Percentiles rank a stretch among this genome's conserved stretches.
Conservation (phyloP, 1,140 invertebrate species). For the Gonatopus flavifemur region DNA sequence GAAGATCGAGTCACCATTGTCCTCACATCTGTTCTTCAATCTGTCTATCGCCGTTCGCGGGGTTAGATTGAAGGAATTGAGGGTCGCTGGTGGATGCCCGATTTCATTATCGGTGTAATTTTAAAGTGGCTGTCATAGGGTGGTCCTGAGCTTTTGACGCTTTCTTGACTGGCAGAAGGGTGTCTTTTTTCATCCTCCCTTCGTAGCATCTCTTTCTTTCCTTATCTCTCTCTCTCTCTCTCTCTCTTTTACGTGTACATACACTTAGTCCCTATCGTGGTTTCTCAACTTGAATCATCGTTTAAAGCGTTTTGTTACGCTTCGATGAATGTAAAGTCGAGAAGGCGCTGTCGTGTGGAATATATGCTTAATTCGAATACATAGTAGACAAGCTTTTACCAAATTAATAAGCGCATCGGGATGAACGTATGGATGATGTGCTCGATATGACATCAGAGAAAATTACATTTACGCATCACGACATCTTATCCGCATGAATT, state of each 20-base stretch:
- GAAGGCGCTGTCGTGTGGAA: constrained; percentile 16
- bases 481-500: too few species aligned
- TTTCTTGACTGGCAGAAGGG: constrained; percentile 39
- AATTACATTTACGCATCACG: too few species aligned
- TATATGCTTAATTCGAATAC: constrained; percentile 13
- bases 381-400: constrained; percentile 5
- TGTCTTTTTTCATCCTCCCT: constrained; percentile 6
- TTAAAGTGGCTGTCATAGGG: constrained; percentile 54
- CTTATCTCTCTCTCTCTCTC: constrained; percentile 4
- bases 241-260: neutral
- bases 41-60: constrained; percentile 40
- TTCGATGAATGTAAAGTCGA: constrained; percentile 6
- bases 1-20: constrained; percentile 48
- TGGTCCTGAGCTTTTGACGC: constrained; percentile 41
- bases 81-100: constrained; percentile 39
- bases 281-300: constrained; percentile 37
- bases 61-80: constrained; percentile 44
- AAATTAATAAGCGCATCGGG: constrained; percentile 20
- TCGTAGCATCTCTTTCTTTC: constrained; percentile 3
- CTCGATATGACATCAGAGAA: too few species aligned
- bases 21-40: constrained; percentile 48
- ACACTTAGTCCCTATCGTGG: neutral
- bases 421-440: constrained; percentile 1
- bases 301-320: constrained; percentile 28
- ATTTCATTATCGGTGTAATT: constrained; percentile 57